These are phyloP conservation scores for Neostethus bicornis DNA, from an alignment of 2,797 vertebrate genomes.

Conservation along the genomic window DNA sequence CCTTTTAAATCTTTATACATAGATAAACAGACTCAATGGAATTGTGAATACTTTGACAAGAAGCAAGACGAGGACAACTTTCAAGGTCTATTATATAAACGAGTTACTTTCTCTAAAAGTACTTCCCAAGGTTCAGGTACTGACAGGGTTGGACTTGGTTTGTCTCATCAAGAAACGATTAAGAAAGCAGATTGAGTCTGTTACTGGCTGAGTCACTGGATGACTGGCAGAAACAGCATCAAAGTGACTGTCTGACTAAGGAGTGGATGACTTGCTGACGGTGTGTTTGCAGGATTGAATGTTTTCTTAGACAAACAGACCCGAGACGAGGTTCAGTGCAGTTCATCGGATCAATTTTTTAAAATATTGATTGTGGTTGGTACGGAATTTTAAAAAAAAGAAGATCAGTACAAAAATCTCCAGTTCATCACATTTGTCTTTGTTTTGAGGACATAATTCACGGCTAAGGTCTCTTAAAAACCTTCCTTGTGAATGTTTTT, in stretches of 20 bases:
- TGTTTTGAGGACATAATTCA: too few relatives aligned
- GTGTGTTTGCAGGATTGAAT: conserved; percentile 18
- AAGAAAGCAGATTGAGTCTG: conserved; percentile 47
- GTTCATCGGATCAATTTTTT: conserved; percentile 25
- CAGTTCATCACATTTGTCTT: too few relatives aligned
- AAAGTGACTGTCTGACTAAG: conserved; percentile 25
- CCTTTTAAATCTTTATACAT: too few relatives aligned
- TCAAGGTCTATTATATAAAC: too few relatives aligned
- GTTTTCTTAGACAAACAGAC: conserved; percentile 19
- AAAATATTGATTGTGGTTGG: conserved; percentile 12
- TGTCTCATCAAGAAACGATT: conserved; percentile 30
- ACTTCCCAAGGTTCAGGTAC: conserved; percentile 11
- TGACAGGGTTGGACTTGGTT: conserved; percentile 20
- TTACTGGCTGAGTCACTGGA: conserved; percentile 25
- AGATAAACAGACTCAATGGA: too few relatives aligned
- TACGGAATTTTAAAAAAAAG: conserved; percentile 28
- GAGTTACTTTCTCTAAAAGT: too few relatives aligned
- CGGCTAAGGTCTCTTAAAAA: conserved; percentile 40
- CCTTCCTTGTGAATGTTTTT: conserved; percentile 37
- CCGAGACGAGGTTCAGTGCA: neutral
- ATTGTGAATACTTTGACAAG: too few relatives aligned
- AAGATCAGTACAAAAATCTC: too few relatives aligned
- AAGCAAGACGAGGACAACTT: too few relatives aligned
- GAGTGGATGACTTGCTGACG: conserved; percentile 25
- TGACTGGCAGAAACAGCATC: conserved; percentile 44